Base-by-base conservation (phyloP, 2,113 vertebrate species). In the Lasiurus borealis region DNA sequence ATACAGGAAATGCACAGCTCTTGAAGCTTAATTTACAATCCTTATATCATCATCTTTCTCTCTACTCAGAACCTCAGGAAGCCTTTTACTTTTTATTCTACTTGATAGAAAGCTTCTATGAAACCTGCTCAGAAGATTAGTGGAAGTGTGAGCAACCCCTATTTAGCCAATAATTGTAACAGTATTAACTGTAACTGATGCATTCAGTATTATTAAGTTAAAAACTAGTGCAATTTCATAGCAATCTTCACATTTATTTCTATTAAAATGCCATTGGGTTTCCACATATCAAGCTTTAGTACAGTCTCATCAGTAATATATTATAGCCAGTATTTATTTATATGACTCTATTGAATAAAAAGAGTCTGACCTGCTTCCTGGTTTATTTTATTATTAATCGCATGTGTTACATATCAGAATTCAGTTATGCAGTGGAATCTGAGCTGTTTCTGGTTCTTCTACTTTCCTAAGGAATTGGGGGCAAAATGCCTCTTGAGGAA, bases 81-180 rank as follows among this genome's bases (percentile, higher is more conserved):
- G 69, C 40, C 95, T 81, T 68, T 90, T 46, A 84, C 18, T 85
- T 95, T 94, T 82, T 6, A 88, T 95, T 27, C 46, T 95, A 89
- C 75, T 96, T 97, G 93, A 96, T 46, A 89, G 44, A 80, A 94
- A 6, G 25, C 95, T 68, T 94, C 84, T 88, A 14, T 85, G 81
- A 97, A 88, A n/a, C 18, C 83, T 9, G 36, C 13, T 88, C 36
- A 90, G 64, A 19, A 89, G 31, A 81, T 97, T 18, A 82, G 36
- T 40, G 0, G 16, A 90, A 46, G 50, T 15, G 1, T 81, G 54
- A 92, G 64, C 40, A 93, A 93, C 8, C 1, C 34, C 76, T 84
- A 18, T 57, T 93, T 85, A 96, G 40, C 87, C 77, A 93, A 23
- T 87, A 78, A 93, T 44, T 66, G 3, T 90, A 96, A 82, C 72